Base-by-base conservation (phyloP, 1,140 invertebrate genomes). In the Scaptomyza montana region DNA sequence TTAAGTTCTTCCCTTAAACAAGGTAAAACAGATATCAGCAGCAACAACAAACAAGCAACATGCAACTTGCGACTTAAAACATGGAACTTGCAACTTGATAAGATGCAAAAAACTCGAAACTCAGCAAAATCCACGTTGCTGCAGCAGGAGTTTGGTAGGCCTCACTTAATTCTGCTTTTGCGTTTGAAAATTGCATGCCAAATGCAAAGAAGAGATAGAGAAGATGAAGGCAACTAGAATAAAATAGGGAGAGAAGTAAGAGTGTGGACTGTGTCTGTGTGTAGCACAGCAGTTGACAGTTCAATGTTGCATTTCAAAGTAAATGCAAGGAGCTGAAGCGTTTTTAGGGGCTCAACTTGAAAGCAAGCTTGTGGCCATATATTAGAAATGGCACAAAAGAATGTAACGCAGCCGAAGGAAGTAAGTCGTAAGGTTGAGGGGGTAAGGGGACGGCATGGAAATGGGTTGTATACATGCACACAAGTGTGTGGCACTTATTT, bases 111-210 rank as follows among this genome's bases (percentile, higher is more conserved):
- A 12, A 61, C 28, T 47, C 25, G 4, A 57, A 57, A n/a, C 43
- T 25, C 28, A 7, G 8, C 8, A 68, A 59, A 47, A 12, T 21
- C 5, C 30, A 33, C 30, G 7, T 33, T 33, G 30, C 30, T 33
- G 30, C 7, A 49, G 30, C 28, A 21, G 19, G 57, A 36, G 28
- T 5, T 19, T 56, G 25, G 46, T 59, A 39, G 50, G 65, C 61
- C 66, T 59, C 59, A 61, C 36, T 41, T 43, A 28, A 51, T 57
- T 71, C 19, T 59, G 47, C 46, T 53, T 70, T 73, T 85, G 80
- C 80, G 85, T 84, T 84, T 85, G 67, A 63, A 84, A 77, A 84
- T 85, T 85, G 80, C 77, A 85, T 85, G 80, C 77, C 80, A 85
- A 84, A 85, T 74, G 76, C 76, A 84, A 68, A 39, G 54, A 57